phyloP scores from a whole-genome alignment of 1,140 invertebrate species.

The Reticulitermes speratus region DNA sequence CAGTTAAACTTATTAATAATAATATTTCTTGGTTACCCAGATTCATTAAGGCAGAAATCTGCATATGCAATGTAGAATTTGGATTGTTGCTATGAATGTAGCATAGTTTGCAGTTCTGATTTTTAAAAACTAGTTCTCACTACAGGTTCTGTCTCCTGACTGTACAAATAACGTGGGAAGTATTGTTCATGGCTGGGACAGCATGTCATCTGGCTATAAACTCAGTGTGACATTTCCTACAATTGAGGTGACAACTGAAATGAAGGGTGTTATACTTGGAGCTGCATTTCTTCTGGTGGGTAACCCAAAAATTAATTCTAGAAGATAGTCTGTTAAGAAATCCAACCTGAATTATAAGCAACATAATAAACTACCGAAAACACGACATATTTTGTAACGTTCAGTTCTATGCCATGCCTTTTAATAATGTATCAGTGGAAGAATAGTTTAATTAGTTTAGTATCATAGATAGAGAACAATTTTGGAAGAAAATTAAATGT shows the following conservation, averaged over 20 bases:
- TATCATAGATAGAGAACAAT: too few species aligned
- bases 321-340: too few species aligned
- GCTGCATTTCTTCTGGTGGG: constrained; percentile 57
- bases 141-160: neutral
- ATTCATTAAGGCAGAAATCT: too few species aligned
- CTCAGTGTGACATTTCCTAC: constrained; percentile 53
- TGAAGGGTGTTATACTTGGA: constrained; percentile 56
- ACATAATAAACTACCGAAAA: too few species aligned
- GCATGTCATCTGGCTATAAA: constrained; percentile 52
- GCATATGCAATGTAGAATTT: too few species aligned
- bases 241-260: constrained; percentile 50
- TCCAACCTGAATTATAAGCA: too few species aligned
- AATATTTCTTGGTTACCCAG: too few species aligned
- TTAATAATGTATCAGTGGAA: too few species aligned
- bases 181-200: constrained; percentile 57
- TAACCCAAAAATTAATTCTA: constrained; percentile 44
- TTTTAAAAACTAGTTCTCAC: neutral
- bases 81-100: neutral
- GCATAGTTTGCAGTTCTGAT: neutral
- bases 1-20: too few species aligned
- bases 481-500: too few species aligned
- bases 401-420: neutral
- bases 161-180: constrained; percentile 45
- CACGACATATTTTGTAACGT: neutral
- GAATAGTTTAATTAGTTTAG: too few species aligned